phyloP scores from a whole-genome alignment of 2,888 invertebrate species.

The Cephus sareptanus region DNA sequence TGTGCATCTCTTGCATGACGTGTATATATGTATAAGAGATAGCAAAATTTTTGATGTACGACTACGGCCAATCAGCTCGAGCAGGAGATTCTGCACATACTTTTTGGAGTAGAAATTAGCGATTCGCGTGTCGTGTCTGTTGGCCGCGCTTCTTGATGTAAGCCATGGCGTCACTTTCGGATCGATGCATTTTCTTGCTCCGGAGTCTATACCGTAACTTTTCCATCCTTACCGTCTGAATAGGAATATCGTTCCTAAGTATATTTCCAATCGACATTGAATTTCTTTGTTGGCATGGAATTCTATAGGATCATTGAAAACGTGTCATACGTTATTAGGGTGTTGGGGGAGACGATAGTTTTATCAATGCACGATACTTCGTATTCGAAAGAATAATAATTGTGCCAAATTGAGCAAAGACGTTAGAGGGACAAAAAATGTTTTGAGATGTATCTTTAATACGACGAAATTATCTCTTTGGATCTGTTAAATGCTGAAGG shows the following conservation, averaged over 20 bases:
- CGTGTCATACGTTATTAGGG: not conserved
- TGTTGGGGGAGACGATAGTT: not conserved
- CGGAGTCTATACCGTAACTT: not conserved
- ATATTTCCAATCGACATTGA: not conserved
- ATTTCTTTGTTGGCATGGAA: not conserved
- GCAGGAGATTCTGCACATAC: not conserved
- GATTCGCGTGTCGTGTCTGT: not conserved
- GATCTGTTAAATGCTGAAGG: not conserved
- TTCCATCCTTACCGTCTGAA: not conserved
- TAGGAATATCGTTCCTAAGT: not conserved
- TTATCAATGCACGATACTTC: not conserved
- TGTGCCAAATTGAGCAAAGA: not conserved
- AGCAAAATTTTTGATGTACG: not conserved
- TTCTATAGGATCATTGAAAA: not conserved
- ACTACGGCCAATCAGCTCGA: not conserved
- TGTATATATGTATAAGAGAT: constrained; percentile 3
- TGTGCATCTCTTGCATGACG: not conserved
- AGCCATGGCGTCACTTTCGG: not conserved
- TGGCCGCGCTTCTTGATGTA: not conserved
- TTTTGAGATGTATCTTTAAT: not conserved
- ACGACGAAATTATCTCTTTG: not conserved
- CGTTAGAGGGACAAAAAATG: not conserved
- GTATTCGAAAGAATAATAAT: not conserved
- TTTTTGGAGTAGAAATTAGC: not conserved
- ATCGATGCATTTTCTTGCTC: not conserved